A percentile compares a stretch with the other conserved stretches of the same genome.
phyloP scores from a whole-genome alignment of 1,140 invertebrate genomes.

The Laodelphax striatellus region DNA sequence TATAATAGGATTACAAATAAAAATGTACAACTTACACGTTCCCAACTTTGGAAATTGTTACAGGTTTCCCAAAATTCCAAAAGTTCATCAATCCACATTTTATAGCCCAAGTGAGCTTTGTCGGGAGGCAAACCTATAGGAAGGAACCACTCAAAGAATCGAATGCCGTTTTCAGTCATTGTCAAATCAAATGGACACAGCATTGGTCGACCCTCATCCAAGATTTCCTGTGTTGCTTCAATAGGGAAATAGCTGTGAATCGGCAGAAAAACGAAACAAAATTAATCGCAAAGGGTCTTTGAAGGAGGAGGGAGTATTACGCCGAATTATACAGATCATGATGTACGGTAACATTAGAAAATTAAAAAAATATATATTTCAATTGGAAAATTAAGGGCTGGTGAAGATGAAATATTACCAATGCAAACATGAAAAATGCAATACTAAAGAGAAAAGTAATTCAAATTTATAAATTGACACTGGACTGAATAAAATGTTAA shows the following conservation, averaged over 20 bases:
- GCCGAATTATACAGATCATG: too few species aligned
- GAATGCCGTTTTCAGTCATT: constrained; percentile 45
- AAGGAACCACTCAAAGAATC: constrained; percentile 60
- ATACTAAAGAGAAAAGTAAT: too few species aligned
- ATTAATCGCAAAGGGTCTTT: too few species aligned
- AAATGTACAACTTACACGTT: constrained; percentile 42
- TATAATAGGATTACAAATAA: too few species aligned
- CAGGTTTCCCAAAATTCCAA: constrained; percentile 65
- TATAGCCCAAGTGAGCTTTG: constrained; percentile 48
- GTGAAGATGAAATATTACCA: too few species aligned
- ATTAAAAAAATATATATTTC: too few species aligned
- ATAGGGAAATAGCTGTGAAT: constrained; percentile 57
- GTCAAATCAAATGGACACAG: constrained; percentile 54
- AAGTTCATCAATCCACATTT: constrained; percentile 77
- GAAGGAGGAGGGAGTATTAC: too few species aligned
- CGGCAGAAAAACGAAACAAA: constrained; percentile 19
- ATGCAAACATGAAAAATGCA: too few species aligned
- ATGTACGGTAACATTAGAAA: too few species aligned
- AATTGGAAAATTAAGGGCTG: too few species aligned
- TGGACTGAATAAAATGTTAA: too few species aligned
- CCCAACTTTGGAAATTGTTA: constrained; percentile 56
- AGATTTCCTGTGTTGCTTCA: constrained; percentile 72
- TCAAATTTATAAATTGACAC: too few species aligned
- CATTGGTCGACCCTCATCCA: constrained; percentile 68
- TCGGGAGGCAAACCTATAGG: constrained; percentile 54